These are phyloP conservation scores for Bothrops jararaca DNA, from an alignment of 2,113 vertebrate genomes.

Conservation along the genomic window DNA sequence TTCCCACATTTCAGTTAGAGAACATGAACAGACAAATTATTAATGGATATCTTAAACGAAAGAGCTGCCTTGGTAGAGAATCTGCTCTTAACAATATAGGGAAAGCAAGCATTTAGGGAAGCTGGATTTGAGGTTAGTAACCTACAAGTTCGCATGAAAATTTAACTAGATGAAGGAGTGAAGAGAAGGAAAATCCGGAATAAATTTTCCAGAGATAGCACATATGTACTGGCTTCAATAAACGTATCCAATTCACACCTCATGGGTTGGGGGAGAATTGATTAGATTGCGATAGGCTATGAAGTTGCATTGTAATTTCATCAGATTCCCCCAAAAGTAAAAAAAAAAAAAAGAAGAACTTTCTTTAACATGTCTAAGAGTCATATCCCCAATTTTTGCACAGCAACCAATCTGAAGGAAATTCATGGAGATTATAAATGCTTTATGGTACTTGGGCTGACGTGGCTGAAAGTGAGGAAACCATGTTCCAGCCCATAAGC, in stretches of 20 bases:
- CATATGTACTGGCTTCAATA: neutral
- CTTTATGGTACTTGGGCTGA: neutral
- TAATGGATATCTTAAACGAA: neutral
- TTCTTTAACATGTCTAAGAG: too few relatives aligned
- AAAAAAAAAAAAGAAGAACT: too few relatives aligned
- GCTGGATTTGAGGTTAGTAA: neutral
- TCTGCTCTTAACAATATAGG: neutral
- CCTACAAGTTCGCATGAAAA: neutral
- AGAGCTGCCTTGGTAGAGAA: neutral
- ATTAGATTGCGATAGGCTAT: neutral
- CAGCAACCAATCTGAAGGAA: neutral
- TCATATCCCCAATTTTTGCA: neutral
- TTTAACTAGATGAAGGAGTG: neutral
- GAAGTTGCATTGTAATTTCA: too few relatives aligned
- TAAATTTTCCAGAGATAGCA: neutral
- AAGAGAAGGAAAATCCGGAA: neutral
- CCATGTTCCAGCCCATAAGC: too few relatives aligned
- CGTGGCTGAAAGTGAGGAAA: too few relatives aligned
- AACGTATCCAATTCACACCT: neutral
- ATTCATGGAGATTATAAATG: neutral
- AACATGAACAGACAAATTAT: neutral
- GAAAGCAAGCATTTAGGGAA: neutral
- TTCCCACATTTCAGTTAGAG: neutral
- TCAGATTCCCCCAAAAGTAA: too few relatives aligned
- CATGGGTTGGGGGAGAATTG: neutral